Evolutionary conservation across 2,888 invertebrate species (phyloP).

Genomic region (Epistrophe grossulariae): DNA sequence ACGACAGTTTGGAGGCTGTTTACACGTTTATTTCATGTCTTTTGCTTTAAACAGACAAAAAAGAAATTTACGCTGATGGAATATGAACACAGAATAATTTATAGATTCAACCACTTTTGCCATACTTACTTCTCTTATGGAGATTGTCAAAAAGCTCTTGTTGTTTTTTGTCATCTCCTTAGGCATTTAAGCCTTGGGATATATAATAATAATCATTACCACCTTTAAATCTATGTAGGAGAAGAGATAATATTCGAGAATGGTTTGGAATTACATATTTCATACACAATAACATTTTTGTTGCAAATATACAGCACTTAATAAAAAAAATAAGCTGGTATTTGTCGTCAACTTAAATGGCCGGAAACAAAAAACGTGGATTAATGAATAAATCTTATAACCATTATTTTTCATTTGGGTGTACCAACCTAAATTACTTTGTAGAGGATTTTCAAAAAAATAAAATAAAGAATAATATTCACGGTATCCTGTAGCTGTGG

Average conservation of each 20-base stretch:
- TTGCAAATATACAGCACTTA: neutral
- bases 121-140: neutral
- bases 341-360: conserved; percentile 8
- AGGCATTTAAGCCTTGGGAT: neutral
- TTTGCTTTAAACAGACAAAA: conserved; percentile 20
- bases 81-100: conserved; percentile 47
- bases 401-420: conserved; percentile 5
- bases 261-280: neutral
- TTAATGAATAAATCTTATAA: conserved; percentile 5
- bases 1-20: conserved; percentile 26
- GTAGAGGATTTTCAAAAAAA: neutral
- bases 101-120: conserved; percentile 18
- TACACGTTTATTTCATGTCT: conserved; percentile 49
- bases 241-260: neutral
- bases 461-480: neutral
- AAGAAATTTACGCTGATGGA: conserved; percentile 41
- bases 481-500: neutral
- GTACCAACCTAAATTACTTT: neutral
- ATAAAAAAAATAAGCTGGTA: neutral
- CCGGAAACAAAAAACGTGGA: neutral
- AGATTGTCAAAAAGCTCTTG: neutral
- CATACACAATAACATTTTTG: neutral
- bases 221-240: neutral
- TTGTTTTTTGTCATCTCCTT: neutral
- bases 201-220: neutral